A percentile compares a stretch with the other conserved stretches of the same genome.
phyloP scores from a whole-genome alignment of 2,888 invertebrate species.

The Heliconius erato region DNA sequence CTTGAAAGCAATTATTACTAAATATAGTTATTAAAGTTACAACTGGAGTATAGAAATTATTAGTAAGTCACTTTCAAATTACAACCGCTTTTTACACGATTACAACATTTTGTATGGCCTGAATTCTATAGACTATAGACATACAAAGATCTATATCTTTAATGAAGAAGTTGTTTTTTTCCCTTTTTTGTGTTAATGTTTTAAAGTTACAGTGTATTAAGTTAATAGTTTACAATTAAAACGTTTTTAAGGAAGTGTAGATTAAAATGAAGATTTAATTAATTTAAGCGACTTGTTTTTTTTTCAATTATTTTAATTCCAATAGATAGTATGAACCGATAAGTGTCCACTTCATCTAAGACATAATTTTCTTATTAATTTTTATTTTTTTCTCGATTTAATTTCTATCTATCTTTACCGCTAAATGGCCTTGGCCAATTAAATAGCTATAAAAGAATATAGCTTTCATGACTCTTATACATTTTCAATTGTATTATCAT shows the following conservation, averaged over 20 bases:
- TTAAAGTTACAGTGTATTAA: neutral
- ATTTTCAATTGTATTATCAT: no score
- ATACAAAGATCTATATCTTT: neutral
- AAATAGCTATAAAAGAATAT: no score
- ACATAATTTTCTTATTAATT: no score
- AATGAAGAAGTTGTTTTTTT: neutral
- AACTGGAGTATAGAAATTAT: slow-evolving; percentile 23
- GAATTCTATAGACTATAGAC: neutral
- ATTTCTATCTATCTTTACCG: no score
- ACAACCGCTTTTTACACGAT: neutral
- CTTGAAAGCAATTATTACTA: neutral
- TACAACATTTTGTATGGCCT: neutral
- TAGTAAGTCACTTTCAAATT: neutral
- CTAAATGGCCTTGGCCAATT: no score
- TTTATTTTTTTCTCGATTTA: no score
- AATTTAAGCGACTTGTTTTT: no score
- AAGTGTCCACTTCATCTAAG: no score
- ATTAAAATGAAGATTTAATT: no score
- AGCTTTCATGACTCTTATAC: no score
- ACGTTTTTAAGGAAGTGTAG: neutral
- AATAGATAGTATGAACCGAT: no score
- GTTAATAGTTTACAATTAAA: neutral
- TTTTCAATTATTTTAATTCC: no score
- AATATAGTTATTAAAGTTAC: slow-evolving; percentile 18
- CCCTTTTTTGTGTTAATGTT: neutral